Base-by-base conservation (phyloP, 2,797 vertebrate species). In the Poecilia picta region DNA sequence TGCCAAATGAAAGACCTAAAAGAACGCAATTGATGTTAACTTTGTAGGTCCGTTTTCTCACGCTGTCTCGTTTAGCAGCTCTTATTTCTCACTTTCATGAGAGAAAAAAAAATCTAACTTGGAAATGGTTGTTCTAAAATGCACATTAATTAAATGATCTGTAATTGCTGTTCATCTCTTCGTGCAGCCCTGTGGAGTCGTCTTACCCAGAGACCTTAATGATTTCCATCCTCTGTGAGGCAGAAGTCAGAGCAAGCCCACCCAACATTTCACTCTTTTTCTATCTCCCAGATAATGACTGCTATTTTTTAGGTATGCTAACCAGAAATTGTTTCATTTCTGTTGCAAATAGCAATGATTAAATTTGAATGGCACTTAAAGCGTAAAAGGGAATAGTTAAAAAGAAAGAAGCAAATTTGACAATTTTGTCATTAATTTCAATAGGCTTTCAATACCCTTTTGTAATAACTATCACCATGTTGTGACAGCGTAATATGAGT, bases 91-190 rank as follows among this genome's bases (percentile, higher is more conserved):
- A 76, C 80, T 91, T 88, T 90, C 86, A 84, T 57, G 85, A 92
- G n/a, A 89, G 76, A 89, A 77, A 78, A 20, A 57, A 33, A 46
- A 75, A 77, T 76, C 81, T 70, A 86, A 81, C 46, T 66, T 76
- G 79, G 68, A 72, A 75, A 87, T 39, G 47, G 12, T 11, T 57
- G 74, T 81, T 72, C 81, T 81, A 83, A 91, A 92, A 87, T 62
- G 55, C 72, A 87, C 82, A 64, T 74, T 91, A 88, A 92, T 92
- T 84, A n/a, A 92, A 89, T 93, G 87, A 91, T 46, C 79, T 88
- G 87, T 91, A 92, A 91, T 88, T 92, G 85, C 78, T 71, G 62
- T 85, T 89, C 77, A 81, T 90, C 83, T 87, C 75, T 59, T 68
- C 36, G 3, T 74, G 36, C 82, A 87, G 77, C 80, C 77, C 51